These are phyloP conservation scores for Ceraclea dissimilis DNA, from an alignment of 2,888 invertebrate species.

Conservation along the genomic window DNA sequence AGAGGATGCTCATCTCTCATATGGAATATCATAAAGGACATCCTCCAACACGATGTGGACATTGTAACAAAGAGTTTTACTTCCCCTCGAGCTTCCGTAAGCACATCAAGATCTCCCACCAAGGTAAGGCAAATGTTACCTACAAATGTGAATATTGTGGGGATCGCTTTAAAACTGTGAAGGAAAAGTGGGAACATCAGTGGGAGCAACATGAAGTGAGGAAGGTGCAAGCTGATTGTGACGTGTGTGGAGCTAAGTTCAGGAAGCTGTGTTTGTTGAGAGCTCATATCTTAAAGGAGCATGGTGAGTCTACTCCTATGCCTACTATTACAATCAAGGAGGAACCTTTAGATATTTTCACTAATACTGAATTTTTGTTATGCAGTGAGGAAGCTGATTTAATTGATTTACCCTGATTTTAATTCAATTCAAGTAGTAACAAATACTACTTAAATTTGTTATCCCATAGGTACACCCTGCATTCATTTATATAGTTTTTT, in stretches of 20 bases:
- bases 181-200: constrained; percentile 46
- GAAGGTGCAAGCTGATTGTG: constrained; percentile 40
- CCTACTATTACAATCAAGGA: neutral
- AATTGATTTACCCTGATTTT: too few relatives aligned
- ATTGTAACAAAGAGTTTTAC: constrained; percentile 37
- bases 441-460: too few relatives aligned
- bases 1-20: constrained; percentile 41
- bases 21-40: constrained; percentile 42
- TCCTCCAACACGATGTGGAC: constrained; percentile 34
- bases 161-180: constrained; percentile 34
- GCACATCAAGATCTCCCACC: constrained; percentile 38
- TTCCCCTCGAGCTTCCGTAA: constrained; percentile 44
- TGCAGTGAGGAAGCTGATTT: neutral
- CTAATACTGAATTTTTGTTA: constrained; percentile 1
- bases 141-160: constrained; percentile 39
- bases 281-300: constrained; percentile 19
- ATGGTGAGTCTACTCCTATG: constrained; percentile 1
- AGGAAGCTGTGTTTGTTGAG: constrained; percentile 32
- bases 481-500: too few relatives aligned
- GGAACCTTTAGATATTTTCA: constrained; percentile 2
- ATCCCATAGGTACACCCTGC: too few relatives aligned
- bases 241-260: constrained; percentile 37
- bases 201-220: constrained; percentile 41
- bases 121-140: constrained; percentile 29
- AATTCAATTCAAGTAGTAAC: too few relatives aligned